phyloP scores from a whole-genome alignment of 2,888 invertebrate species.

The Nomada flava region DNA sequence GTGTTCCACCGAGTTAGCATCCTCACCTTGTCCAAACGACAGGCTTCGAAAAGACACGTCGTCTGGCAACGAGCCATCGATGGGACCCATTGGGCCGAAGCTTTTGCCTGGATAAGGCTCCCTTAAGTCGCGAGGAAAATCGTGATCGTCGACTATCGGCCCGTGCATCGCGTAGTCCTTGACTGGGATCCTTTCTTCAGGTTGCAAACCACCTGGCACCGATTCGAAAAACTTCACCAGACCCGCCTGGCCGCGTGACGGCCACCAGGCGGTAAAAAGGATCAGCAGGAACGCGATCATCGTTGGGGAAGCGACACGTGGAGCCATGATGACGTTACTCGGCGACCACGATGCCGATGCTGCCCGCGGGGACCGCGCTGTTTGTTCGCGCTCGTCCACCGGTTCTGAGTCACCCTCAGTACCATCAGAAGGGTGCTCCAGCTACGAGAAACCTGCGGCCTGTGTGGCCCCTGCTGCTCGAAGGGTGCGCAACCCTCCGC shows the following conservation, averaged over 20 bases:
- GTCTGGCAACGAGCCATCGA: slow-evolving; percentile 79
- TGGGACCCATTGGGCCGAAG: slow-evolving; percentile 87
- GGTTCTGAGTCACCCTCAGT: slow-evolving; percentile 57
- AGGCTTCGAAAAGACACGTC: slow-evolving; percentile 62
- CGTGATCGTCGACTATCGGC: slow-evolving; percentile 74
- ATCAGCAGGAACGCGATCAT: slow-evolving; percentile 44
- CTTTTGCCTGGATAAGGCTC: slow-evolving; percentile 85
- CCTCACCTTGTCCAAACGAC: slow-evolving; percentile 48
- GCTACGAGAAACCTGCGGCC: slow-evolving; percentile 40
- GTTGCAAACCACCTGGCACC: slow-evolving; percentile 33
- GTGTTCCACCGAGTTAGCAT: slow-evolving; percentile 37
- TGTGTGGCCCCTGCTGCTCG: slow-evolving; percentile 32
- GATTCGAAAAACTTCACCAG: slow-evolving; percentile 51
- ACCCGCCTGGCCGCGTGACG: slow-evolving; percentile 31
- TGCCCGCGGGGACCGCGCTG: slow-evolving; percentile 50
- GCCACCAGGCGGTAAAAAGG: slow-evolving; percentile 22
- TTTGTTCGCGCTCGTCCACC: slow-evolving; percentile 62
- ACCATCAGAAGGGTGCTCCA: slow-evolving; percentile 64
- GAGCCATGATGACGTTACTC: slow-evolving; percentile 39
- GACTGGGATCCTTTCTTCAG: slow-evolving; percentile 32
- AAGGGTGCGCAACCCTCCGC: slow-evolving; percentile 20
- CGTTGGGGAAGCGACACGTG: slow-evolving; percentile 41
- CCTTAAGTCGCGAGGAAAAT: slow-evolving; percentile 71
- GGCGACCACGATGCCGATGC: slow-evolving; percentile 49
- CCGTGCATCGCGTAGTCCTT: slow-evolving; percentile 71